phyloP scores from a whole-genome alignment of 2,888 invertebrate species.

The Drosophila histrio region DNA sequence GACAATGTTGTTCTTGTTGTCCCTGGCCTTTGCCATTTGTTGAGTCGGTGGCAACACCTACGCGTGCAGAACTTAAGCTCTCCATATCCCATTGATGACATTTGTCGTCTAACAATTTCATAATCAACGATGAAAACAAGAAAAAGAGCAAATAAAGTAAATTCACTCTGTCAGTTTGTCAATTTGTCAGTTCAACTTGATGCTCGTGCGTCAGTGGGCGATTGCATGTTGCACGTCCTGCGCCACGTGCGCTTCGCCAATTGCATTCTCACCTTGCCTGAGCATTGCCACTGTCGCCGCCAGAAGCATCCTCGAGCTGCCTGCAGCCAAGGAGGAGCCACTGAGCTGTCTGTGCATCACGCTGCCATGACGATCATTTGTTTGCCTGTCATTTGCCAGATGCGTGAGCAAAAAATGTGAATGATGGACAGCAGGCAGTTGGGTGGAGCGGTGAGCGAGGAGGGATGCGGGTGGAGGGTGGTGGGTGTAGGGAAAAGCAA shows the following conservation, averaged over 20 bases:
- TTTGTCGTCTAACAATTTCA: conserved; percentile 28
- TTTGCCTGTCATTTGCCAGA: conserved; percentile 43
- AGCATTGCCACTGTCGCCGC: background rate
- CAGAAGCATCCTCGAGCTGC: background rate
- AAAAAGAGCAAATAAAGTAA: background rate
- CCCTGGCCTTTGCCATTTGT: conserved; percentile 17
- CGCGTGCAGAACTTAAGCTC: background rate
- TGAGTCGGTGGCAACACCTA: background rate
- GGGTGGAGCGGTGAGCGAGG: background rate
- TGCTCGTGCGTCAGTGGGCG: conserved; percentile 4
- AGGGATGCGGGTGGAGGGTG: background rate
- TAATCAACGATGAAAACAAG: conserved; percentile 39
- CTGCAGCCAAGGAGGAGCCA: background rate
- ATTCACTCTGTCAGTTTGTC: conserved; percentile 2
- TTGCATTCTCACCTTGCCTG: conserved; percentile 6
- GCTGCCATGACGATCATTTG: conserved; percentile 44
- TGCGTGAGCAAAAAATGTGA: conserved; percentile 18
- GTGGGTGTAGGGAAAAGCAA: background rate
- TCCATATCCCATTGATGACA: background rate
- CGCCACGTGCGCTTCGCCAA: background rate
- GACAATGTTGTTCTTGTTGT: background rate
- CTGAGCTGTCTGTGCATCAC: conserved; percentile 2
- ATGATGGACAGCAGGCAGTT: background rate
- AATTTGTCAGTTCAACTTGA: background rate
- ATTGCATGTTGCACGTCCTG: conserved; percentile 5